Percentiles rank a stretch among this genome's conserved stretches.
These are phyloP conservation scores for Scomber japonicus DNA, from an alignment of 2,113 vertebrate species.

Conservation along the genomic window DNA sequence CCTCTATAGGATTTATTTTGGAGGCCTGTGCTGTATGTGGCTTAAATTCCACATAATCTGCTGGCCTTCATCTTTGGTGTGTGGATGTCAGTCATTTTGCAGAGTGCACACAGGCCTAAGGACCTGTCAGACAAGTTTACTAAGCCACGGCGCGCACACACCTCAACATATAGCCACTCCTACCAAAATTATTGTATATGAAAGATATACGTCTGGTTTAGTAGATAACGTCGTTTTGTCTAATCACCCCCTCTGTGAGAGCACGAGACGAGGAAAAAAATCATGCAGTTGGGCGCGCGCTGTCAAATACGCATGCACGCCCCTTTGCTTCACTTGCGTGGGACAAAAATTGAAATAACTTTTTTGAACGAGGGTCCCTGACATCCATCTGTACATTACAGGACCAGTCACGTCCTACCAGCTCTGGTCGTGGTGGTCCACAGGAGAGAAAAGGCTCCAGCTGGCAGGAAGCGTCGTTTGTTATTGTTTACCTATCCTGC, in stretches of 20 bases:
- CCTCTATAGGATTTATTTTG: constrained; percentile 56
- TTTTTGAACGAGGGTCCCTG: constrained; percentile 47
- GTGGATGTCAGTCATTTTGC: constrained; percentile 39
- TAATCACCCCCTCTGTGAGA: background rate
- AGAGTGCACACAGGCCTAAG: constrained; percentile 22
- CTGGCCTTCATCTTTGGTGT: constrained; percentile 48
- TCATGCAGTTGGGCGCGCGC: constrained; percentile 47
- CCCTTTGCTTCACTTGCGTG: constrained; percentile 66
- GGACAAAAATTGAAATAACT: constrained; percentile 67
- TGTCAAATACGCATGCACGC: constrained; percentile 73
- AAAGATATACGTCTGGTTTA: background rate
- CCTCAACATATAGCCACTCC: background rate
- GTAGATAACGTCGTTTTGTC: background rate
- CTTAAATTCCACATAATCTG: constrained; percentile 70
- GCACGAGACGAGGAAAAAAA: constrained; percentile 34
- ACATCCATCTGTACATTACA: background rate
- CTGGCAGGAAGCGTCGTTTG: constrained; percentile 72
- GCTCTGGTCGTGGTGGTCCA: background rate
- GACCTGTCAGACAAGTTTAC: constrained; percentile 68
- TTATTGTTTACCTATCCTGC: constrained; percentile 83
- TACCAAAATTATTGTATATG: background rate
- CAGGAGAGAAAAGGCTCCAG: background rate
- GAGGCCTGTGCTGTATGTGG: constrained; percentile 56
- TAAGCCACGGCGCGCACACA: background rate
- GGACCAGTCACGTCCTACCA: background rate